Evolutionary conservation across 1,140 invertebrate species (phyloP).

Genomic region (Myzus persicae): DNA sequence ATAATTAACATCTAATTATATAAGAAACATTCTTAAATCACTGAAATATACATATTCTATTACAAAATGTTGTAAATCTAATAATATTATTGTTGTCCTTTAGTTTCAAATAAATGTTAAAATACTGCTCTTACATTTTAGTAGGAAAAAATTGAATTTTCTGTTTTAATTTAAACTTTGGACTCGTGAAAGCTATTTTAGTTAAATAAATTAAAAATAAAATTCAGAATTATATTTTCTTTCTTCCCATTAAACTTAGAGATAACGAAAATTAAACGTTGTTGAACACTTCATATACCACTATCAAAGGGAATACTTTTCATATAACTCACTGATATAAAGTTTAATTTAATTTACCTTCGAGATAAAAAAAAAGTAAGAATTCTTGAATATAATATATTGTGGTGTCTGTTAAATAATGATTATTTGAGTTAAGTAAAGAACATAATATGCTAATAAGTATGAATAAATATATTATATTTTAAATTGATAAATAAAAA

Average conservation of each 20-base stretch:
- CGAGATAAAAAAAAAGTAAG: neutral
- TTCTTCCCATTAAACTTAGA: conserved; percentile 12
- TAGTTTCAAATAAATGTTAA: neutral
- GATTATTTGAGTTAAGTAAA: neutral
- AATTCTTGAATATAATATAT: conserved; percentile 18
- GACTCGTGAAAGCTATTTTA: neutral
- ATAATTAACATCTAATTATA: neutral
- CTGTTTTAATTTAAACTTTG: conserved; percentile 32
- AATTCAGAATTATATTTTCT: neutral
- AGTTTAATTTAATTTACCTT: conserved; percentile 18
- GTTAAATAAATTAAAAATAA: conserved; percentile 32
- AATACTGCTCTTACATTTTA: neutral
- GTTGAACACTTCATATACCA: neutral
- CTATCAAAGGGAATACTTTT: neutral
- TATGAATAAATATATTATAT: neutral
- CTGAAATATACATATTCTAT: neutral
- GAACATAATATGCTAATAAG: neutral
- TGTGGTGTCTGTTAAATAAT: neutral
- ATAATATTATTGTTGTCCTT: neutral
- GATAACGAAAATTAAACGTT: conserved; percentile 37
- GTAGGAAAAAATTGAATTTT: neutral
- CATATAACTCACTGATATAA: conserved; percentile 3
- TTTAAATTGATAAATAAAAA: neutral
- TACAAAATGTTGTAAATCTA: neutral
- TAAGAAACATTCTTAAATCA: neutral